A percentile compares a stretch with the other conserved stretches of the same genome.
Conservation (phyloP, 2,797 vertebrate species). For the Periparus ater region DNA sequence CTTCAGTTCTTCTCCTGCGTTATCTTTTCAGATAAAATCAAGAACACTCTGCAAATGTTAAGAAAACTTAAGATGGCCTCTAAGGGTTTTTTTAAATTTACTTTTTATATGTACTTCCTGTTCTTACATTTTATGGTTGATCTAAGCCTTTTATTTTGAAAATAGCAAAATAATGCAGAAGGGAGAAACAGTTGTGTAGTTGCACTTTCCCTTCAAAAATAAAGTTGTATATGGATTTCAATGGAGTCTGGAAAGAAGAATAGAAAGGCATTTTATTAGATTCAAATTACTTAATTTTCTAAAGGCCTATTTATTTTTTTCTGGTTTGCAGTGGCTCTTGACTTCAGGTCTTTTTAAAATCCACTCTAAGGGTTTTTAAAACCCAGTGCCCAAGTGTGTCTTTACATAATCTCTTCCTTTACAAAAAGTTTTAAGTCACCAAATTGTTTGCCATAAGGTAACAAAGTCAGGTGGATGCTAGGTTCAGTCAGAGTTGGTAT, state of each 20-base stretch:
- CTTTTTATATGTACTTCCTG: not conserved
- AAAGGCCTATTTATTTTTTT: not conserved
- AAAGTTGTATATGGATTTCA: not conserved
- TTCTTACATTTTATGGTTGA: not conserved
- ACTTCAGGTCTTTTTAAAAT: not conserved
- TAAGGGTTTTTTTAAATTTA: fast-evolving
- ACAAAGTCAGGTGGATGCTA: not conserved
- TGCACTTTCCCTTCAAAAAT: not conserved
- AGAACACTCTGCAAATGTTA: not conserved
- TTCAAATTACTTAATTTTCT: not conserved
- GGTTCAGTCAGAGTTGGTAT: not conserved
- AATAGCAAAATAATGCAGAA: not conserved
- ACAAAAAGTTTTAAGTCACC: not conserved
- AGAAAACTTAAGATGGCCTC: not conserved
- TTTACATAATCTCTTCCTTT: not conserved
- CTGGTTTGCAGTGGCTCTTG: not conserved
- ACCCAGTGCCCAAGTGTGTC: not conserved
- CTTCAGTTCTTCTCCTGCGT: not conserved
- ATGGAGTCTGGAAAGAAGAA: not conserved
- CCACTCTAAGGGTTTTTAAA: not conserved
- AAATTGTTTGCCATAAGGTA: not conserved
- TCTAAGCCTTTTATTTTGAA: not conserved
- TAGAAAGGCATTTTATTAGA: not conserved
- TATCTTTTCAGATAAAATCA: not conserved
- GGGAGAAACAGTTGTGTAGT: not conserved